Conservation (phyloP, 2,797 vertebrate species). For the Sebastes melanostomus region DNA sequence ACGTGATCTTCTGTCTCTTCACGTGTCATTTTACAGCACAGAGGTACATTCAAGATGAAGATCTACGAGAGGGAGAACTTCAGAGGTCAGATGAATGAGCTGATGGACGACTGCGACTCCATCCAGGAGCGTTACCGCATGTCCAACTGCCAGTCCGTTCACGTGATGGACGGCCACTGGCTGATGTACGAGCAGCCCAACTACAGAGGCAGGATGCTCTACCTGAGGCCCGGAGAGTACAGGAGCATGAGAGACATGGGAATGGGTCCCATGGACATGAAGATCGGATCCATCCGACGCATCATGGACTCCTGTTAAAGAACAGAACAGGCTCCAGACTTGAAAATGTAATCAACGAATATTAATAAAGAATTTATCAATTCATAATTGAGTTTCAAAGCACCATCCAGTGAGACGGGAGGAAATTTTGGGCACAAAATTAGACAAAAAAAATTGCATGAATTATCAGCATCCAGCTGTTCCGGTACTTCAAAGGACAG, state of each 20-base stretch:
- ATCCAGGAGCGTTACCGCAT: constrained; percentile 63
- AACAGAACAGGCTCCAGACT: not conserved
- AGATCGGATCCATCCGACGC: constrained; percentile 74
- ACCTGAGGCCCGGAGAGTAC: constrained; percentile 80
- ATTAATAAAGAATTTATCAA: constrained; percentile 27
- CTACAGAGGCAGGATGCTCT: constrained; percentile 76
- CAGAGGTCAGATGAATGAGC: constrained; percentile 65
- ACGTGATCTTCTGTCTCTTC: not conserved
- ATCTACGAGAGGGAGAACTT: constrained; percentile 77
- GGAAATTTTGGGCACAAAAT: not conserved
- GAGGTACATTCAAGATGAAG: constrained; percentile 71
- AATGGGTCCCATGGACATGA: constrained; percentile 69
- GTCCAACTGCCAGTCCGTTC: constrained; percentile 66
- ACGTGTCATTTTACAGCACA: constrained; percentile 58
- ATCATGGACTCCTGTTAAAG: constrained; percentile 76
- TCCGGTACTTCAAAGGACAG: not conserved
- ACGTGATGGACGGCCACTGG: constrained; percentile 77
- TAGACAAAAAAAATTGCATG: not conserved
- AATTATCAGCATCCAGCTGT: constrained; percentile 1
- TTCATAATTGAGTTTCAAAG: constrained; percentile 1
- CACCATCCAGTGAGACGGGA: not conserved
- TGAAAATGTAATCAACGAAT: constrained; percentile 23
- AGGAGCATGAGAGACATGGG: constrained; percentile 76
- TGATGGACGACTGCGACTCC: constrained; percentile 73
- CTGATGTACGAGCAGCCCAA: constrained; percentile 73